Evolutionary conservation across 2,888 invertebrate species (phyloP).

Genomic region (Andrena haemorrhoa): DNA sequence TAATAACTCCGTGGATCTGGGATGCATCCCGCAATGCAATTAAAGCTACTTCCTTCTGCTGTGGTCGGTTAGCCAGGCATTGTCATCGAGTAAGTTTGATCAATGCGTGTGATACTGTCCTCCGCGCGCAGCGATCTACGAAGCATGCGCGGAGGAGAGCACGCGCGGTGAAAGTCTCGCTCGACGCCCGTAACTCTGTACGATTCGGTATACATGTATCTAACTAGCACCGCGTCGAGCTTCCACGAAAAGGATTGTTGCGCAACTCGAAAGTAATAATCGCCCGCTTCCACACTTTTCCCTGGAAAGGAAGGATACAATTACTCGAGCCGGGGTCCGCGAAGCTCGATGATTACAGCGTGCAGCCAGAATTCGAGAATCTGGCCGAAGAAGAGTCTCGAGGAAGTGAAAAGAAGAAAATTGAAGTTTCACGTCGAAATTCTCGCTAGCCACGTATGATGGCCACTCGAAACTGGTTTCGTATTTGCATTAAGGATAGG

Average conservation of each 20-base stretch:
- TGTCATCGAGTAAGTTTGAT: neutral
- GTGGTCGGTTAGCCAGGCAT: neutral
- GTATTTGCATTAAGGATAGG: conserved; percentile 15
- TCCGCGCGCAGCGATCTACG: conserved; percentile 15
- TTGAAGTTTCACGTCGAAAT: neutral
- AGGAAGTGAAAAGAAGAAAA: neutral
- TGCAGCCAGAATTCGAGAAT: neutral
- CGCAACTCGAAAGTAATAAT: neutral
- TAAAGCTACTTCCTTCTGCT: neutral
- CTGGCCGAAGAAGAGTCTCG: neutral
- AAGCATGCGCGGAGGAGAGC: conserved; percentile 19
- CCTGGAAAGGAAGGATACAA: neutral
- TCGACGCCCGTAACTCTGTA: neutral
- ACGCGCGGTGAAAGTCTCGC: conserved; percentile 43
- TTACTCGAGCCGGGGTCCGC: neutral
- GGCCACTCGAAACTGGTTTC: conserved; percentile 22
- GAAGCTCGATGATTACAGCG: neutral
- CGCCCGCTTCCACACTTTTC: neutral
- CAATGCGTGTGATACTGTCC: neutral
- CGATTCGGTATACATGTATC: neutral
- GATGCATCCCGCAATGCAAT: neutral
- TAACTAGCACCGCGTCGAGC: neutral
- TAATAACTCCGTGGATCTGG: neutral
- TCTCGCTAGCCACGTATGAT: neutral
- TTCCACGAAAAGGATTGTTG: conserved; percentile 20